Base-by-base conservation (phyloP, 1,140 invertebrate species). In the Stegodyphus mimosarum region DNA sequence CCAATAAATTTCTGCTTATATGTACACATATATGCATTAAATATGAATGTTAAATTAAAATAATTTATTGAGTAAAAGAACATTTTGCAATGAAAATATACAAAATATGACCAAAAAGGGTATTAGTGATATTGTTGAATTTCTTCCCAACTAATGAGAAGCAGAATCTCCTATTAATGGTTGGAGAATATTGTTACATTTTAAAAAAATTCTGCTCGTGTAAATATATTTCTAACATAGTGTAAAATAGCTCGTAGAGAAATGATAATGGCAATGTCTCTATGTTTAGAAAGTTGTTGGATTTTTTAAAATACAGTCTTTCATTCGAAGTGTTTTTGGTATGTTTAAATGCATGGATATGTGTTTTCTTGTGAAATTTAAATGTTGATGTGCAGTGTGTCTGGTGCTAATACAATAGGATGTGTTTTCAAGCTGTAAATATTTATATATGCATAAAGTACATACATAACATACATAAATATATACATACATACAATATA, bases 391-490 rank as follows among this genome's bases (percentile, higher is more conserved):
- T 84, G 72, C 77, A 71, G 80, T 83, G 52, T 83, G 81, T 84
- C 63, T 76, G 81, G 81, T 84, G 81, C 81, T 84, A 84, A 84
- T 69, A 53, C 55, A 84, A 84, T 84, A 84, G 81, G 13, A 76
- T 66, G 67, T 66, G 67, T 48, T 84, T 75, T 75, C 76, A 64
- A 76, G 63, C 9, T 84, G 81, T 84, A 84, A 75, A 84, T 84
- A 84, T 84, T 84, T 84, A 76, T 84, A 75, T 76, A 70, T 66
- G 60, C 64, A 75, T 75, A 84, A 66, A 69, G n/a, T 75, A 83
- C 72, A n/a, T n/a, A 33, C 33, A 33, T 33, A 33, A 33, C 33
- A 33, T 33, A 3, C 33, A 33, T 33, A 33, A 33, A 33, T 33
- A 33, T 33, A 33, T 33, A 33, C 33, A 33, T 33, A 33, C 33